A percentile compares a stretch with the other conserved stretches of the same genome.
Evolutionary conservation across 2,113 vertebrate species (phyloP).

Genomic region (Carassius carassius): DNA sequence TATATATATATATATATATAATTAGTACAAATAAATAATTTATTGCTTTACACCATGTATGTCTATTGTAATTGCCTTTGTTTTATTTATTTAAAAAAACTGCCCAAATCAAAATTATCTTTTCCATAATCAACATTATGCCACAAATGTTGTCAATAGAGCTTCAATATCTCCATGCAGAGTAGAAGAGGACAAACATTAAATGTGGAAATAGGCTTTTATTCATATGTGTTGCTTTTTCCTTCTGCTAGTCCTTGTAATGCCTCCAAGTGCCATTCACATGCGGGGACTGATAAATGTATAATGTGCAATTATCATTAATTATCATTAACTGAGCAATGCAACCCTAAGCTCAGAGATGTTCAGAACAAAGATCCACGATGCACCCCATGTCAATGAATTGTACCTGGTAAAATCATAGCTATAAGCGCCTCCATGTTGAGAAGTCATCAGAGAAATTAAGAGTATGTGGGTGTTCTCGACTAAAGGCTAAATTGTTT

Average conservation of each 20-base stretch:
- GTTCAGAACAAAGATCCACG: slow-evolving; percentile 47
- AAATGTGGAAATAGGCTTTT: slow-evolving; percentile 46
- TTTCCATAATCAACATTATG: not conserved
- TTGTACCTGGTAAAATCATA: slow-evolving; percentile 22
- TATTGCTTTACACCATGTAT: no score
- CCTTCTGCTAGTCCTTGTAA: slow-evolving; percentile 43
- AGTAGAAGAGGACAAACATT: slow-evolving; percentile 44
- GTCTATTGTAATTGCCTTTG: not conserved
- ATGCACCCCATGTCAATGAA: slow-evolving; percentile 30
- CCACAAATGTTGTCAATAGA: not conserved
- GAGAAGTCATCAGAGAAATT: slow-evolving; percentile 22
- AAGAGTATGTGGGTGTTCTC: slow-evolving; percentile 9
- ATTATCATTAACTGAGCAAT: slow-evolving; percentile 59
- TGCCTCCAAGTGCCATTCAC: slow-evolving; percentile 49
- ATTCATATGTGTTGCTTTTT: slow-evolving; percentile 21
- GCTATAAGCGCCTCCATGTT: not conserved
- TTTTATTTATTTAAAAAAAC: not conserved
- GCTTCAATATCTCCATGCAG: not conserved
- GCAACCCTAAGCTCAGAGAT: slow-evolving; percentile 40
- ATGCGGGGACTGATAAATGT: slow-evolving; percentile 58
- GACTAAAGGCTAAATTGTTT: slow-evolving; percentile 18
- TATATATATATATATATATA: no score
- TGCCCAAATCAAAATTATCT: not conserved
- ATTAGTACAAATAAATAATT: no score
- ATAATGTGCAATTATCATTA: slow-evolving; percentile 59